Conservation (phyloP, 1,140 invertebrate genomes). For the Drosophila gunungcola region DNA sequence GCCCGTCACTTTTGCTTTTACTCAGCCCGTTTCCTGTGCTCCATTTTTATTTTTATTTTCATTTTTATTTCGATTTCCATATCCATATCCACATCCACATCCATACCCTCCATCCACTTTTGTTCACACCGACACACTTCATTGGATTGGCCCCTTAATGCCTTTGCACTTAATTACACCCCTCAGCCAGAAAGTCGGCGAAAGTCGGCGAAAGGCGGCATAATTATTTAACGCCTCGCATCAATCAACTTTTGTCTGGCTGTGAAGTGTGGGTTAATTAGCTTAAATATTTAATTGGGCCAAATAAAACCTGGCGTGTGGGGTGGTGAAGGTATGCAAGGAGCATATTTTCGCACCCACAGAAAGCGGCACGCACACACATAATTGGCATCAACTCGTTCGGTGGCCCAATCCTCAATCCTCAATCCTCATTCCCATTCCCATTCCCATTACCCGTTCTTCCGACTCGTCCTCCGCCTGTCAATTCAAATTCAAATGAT, state of each 20-base stretch:
- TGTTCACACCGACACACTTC: conserved; percentile 27
- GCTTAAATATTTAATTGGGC: conserved; percentile 76
- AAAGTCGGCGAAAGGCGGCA: conserved; percentile 28
- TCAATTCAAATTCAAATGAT: conserved; percentile 70
- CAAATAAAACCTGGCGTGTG: conserved; percentile 66
- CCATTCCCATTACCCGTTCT: conserved; percentile 3
- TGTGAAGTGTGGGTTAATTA: conserved; percentile 75
- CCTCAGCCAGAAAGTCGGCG: too few species aligned
- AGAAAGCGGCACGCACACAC: conserved; percentile 54
- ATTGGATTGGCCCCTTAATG: conserved; percentile 52
- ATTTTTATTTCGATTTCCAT: conserved; percentile 5
- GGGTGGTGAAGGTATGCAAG: conserved; percentile 50
- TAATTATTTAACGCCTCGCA: conserved; percentile 72
- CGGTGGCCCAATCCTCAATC: conserved; percentile 6
- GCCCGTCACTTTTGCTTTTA: conserved; percentile 24
- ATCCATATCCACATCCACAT: conserved; percentile 13
- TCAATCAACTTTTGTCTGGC: conserved; percentile 61
- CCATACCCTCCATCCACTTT: not conserved
- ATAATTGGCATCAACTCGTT: conserved; percentile 65
- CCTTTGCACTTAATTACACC: conserved; percentile 45
- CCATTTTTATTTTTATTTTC: conserved; percentile 1
- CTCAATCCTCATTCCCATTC: not conserved
- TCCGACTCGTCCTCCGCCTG: conserved; percentile 15
- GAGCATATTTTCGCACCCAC: conserved; percentile 26
- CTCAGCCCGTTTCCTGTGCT: not conserved